Conservation (phyloP, 2,888 invertebrate genomes). For the Drosophila eohydei region DNA sequence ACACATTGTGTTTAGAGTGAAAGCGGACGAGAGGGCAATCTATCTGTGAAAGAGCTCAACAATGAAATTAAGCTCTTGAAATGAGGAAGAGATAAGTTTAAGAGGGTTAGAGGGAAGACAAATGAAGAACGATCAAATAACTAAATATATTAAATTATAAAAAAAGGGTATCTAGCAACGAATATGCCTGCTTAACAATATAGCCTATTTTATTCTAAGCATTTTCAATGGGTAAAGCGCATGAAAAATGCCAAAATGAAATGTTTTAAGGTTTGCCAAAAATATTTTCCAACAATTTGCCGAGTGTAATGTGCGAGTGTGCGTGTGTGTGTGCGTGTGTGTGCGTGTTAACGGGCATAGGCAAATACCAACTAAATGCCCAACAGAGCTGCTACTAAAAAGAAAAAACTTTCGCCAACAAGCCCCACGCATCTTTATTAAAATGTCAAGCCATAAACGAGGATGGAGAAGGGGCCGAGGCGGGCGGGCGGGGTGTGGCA, state of each 20-base stretch:
- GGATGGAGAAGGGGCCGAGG: neutral
- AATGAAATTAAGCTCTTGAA: neutral
- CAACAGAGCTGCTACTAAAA: conserved; percentile 1
- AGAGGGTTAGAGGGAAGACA: neutral
- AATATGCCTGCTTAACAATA: neutral
- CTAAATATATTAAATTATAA: neutral
- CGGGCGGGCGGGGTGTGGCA: conserved; percentile 16
- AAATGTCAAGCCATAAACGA: conserved; percentile 72
- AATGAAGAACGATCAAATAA: neutral
- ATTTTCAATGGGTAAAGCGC: neutral
- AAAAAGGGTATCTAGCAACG: neutral
- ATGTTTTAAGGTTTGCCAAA: conserved; percentile 76
- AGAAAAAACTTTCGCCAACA: neutral
- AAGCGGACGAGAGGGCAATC: neutral
- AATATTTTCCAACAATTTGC: conserved; percentile 68
- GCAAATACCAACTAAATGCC: conserved; percentile 42
- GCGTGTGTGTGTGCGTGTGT: conserved; percentile 20
- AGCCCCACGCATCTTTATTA: conserved; percentile 64
- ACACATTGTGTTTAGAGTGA: neutral
- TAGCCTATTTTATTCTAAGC: neutral
- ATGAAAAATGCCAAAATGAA: conserved; percentile 58
- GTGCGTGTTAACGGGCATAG: conserved; percentile 7
- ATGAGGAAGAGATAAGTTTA: neutral
- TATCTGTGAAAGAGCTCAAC: neutral
- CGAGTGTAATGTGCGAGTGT: conserved; percentile 12